Percentiles rank a stretch among this genome's conserved stretches.
phyloP scores from a whole-genome alignment of 2,888 invertebrate genomes.

The Pharmacophagus antenor region DNA sequence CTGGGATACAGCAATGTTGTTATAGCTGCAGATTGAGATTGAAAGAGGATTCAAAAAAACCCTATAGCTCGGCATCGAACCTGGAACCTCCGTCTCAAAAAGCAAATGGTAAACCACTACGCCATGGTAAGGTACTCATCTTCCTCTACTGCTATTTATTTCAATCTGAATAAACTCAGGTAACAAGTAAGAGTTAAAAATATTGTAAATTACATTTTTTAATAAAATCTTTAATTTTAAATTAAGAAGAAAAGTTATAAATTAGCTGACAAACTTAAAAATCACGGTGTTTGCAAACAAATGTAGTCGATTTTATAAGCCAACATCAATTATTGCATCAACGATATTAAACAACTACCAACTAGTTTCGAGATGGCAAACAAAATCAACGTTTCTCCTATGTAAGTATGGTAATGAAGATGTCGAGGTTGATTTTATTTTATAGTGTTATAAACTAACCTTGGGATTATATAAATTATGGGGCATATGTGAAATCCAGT shows the following conservation, averaged over 20 bases:
- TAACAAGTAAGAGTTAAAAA: too few relatives aligned
- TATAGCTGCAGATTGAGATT: too few relatives aligned
- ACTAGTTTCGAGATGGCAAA: conserved; percentile 18
- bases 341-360: conserved; percentile 7
- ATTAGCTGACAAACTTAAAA: background rate
- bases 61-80: too few relatives aligned
- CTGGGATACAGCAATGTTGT: too few relatives aligned
- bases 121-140: too few relatives aligned
- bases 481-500: background rate
- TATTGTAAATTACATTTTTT: too few relatives aligned
- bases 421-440: conserved; percentile 2
- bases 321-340: conserved; percentile 14
- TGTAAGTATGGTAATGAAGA: conserved; percentile 27
- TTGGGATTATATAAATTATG: background rate
- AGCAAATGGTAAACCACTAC: too few relatives aligned
- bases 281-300: background rate
- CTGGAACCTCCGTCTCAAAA: too few relatives aligned
- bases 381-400: conserved; percentile 22
- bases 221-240: background rate
- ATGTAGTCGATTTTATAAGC: conserved; percentile 2
- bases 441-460: background rate
- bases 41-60: too few relatives aligned
- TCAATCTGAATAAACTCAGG: too few relatives aligned
- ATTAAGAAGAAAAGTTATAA: background rate
- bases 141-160: too few relatives aligned